phyloP scores from a whole-genome alignment of 92 coral and sea anemone genomes.

The Zoanthus gigantus region DNA sequence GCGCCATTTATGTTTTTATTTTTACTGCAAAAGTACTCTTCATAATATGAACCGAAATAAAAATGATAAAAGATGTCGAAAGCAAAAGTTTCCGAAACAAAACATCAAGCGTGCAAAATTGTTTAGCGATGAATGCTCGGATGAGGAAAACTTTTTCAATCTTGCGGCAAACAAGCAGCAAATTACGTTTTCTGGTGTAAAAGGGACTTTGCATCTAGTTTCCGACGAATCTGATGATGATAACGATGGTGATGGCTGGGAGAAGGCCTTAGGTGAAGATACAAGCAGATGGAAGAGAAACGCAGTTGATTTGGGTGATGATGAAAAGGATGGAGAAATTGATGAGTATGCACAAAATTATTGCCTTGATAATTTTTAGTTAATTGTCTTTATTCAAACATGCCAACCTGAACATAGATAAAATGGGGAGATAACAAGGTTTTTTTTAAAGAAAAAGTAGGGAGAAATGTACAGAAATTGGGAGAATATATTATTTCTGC shows the following conservation, averaged over 20 bases:
- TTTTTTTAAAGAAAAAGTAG: too few relatives aligned
- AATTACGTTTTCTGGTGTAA: conserved; percentile 4
- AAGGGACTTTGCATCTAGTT: neutral
- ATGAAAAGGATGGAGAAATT: neutral
- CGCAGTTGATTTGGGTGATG: conserved; percentile 28
- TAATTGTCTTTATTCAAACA: neutral
- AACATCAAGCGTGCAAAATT: conserved; percentile 27
- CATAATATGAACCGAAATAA: neutral
- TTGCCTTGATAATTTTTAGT: too few relatives aligned
- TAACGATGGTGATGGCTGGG: conserved; percentile 47
- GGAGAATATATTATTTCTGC: too few relatives aligned
- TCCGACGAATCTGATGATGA: conserved; percentile 58
- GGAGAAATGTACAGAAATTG: too few relatives aligned
- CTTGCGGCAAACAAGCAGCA: conserved; percentile 31
- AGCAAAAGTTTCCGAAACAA: conserved; percentile 1
- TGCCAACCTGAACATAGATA: too few relatives aligned
- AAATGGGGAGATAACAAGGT: too few relatives aligned
- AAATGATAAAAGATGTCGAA: neutral
- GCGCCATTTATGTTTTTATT: neutral
- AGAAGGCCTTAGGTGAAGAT: neutral
- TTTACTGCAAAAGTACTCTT: neutral
- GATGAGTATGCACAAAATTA: neutral
- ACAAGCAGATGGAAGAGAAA: conserved; percentile 37
- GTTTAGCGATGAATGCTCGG: neutral
- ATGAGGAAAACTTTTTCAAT: conserved; percentile 31